Conservation (phyloP, 1,140 invertebrate species). For the Drosophila littoralis region DNA sequence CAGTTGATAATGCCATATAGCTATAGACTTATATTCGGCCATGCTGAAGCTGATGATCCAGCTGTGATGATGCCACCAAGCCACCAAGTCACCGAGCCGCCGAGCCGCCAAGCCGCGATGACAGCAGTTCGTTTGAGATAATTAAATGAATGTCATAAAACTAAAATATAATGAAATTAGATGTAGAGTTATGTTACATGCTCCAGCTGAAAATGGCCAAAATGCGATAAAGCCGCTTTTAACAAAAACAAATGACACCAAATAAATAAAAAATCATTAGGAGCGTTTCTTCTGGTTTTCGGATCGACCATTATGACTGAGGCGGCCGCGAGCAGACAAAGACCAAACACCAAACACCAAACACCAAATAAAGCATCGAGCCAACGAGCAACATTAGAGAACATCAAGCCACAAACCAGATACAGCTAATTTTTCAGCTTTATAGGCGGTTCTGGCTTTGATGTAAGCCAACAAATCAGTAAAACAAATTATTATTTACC, state of each 20-base stretch:
- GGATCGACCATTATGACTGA: constrained; percentile 36
- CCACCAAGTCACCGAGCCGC: neutral
- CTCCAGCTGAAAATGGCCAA: constrained; percentile 52
- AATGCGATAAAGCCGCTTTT: constrained; percentile 54
- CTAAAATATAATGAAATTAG: constrained; percentile 61
- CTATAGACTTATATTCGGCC: constrained; percentile 13
- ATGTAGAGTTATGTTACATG: constrained; percentile 80
- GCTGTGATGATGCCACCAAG: constrained; percentile 60
- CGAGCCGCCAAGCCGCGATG: neutral
- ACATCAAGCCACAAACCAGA: constrained; percentile 50
- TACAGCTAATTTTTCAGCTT: constrained; percentile 32
- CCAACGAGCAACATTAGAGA: constrained; percentile 29
- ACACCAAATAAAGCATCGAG: constrained; percentile 71
- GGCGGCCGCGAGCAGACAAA: constrained; percentile 23
- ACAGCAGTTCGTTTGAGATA: constrained; percentile 43
- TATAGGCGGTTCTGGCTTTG: constrained; percentile 72
- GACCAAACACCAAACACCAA: constrained; percentile 65
- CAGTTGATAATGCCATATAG: constrained; percentile 48
- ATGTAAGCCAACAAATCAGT: constrained; percentile 76
- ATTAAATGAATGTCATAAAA: constrained; percentile 73
- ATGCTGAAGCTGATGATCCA: constrained; percentile 32
- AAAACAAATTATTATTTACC: constrained; percentile 77
- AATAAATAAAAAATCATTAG: constrained; percentile 81
- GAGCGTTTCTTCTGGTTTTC: constrained; percentile 49
- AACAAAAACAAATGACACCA: constrained; percentile 63